A percentile compares a stretch with the other conserved stretches of the same genome.
These are phyloP conservation scores for Tiphia femorata DNA, from an alignment of 2,888 invertebrate genomes.

Conservation along the genomic window DNA sequence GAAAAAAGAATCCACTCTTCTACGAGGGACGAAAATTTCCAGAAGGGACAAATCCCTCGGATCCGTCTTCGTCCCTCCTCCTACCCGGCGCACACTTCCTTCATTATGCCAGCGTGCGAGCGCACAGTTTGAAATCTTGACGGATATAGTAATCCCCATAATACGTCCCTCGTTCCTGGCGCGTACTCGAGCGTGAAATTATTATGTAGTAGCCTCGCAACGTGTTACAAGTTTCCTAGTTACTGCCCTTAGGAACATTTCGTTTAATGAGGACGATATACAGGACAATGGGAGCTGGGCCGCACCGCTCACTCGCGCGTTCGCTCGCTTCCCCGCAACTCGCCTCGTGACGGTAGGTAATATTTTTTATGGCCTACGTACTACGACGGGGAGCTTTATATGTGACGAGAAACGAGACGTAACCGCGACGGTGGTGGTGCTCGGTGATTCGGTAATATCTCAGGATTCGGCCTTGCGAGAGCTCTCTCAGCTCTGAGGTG, in stretches of 20 bases:
- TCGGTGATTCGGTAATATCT: constrained; percentile 19
- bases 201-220: constrained; percentile 12
- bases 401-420: constrained; percentile 13
- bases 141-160: too few relatives aligned
- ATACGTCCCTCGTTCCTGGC: too few relatives aligned
- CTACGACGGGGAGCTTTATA: constrained; percentile 2
- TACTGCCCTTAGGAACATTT: constrained; percentile 4
- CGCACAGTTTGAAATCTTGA: too few relatives aligned
- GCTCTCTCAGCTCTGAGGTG: not conserved
- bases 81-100: too few relatives aligned
- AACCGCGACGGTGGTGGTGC: not conserved
- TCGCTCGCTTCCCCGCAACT: not conserved
- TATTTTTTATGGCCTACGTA: constrained; percentile 26
- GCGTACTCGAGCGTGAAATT: too few relatives aligned
- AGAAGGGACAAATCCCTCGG: too few relatives aligned
- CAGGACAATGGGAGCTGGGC: constrained; percentile 1
- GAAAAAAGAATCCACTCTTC: too few relatives aligned
- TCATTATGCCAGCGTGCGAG: too few relatives aligned
- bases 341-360: constrained; percentile 11
- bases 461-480: not conserved
- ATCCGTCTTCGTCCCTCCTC: too few relatives aligned
- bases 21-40: too few relatives aligned
- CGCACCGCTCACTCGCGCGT: not conserved
- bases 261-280: constrained; percentile 30
- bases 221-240: constrained; percentile 12